Percentiles rank a stretch among this genome's conserved stretches.
Conservation (phyloP, 2,113 vertebrate genomes). For the Eupsittula cactorum region DNA sequence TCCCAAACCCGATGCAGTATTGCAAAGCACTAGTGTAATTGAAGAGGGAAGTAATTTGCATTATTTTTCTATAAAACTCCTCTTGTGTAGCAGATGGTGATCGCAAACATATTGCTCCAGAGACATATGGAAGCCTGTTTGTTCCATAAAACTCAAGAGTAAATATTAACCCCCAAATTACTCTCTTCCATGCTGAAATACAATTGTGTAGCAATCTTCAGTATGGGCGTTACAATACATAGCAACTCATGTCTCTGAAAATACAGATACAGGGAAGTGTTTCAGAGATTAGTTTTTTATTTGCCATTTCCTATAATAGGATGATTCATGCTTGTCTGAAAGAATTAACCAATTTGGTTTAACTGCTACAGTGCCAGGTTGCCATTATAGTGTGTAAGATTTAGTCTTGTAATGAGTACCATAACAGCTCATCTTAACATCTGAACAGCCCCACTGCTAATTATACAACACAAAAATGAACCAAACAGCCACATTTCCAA, state of each 20-base stretch:
- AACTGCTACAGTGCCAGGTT: conserved; percentile 14
- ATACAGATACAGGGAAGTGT: conserved; percentile 25
- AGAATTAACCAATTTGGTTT: conserved; percentile 33
- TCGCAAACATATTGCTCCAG: conserved; percentile 68
- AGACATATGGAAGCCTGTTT: conserved; percentile 70
- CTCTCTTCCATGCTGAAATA: conserved; percentile 36
- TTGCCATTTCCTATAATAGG: conserved; percentile 48
- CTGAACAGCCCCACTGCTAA: background rate
- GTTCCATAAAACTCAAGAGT: conserved; percentile 67
- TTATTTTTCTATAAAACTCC: conserved; percentile 69
- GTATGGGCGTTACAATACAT: conserved; percentile 6
- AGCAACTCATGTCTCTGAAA: conserved; percentile 35
- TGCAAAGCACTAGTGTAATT: conserved; percentile 48
- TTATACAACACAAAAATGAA: background rate
- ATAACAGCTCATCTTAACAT: background rate
- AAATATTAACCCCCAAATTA: conserved; percentile 68
- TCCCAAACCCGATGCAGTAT: background rate
- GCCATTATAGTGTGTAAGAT: conserved; percentile 18
- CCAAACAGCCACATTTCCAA: background rate
- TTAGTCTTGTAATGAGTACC: conserved; percentile 23
- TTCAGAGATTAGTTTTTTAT: conserved; percentile 36
- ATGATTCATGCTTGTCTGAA: conserved; percentile 33
- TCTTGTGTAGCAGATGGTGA: conserved; percentile 73
- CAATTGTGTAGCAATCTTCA: conserved; percentile 29
- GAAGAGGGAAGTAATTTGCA: conserved; percentile 69